Conservation (phyloP, 2,113 vertebrate genomes). For the Eublepharis macularius region DNA sequence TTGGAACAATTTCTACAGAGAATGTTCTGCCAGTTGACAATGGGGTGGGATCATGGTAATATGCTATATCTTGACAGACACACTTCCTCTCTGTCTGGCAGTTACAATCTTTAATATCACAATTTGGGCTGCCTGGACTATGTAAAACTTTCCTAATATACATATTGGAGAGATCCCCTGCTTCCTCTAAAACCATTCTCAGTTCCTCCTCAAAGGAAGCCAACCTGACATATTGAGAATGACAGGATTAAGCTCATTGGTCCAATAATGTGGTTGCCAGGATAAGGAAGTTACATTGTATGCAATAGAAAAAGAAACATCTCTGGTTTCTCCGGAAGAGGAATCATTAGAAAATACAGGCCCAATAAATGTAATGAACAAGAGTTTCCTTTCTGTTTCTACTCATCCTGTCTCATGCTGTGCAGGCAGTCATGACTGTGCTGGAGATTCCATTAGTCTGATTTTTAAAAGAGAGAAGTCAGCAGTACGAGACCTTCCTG, state of each 20-base stretch:
- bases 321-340: constrained; percentile 36
- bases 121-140: not conserved
- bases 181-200: not conserved
- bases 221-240: constrained; percentile 32
- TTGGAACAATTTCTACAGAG: not conserved
- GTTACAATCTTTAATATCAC: not conserved
- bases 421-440: constrained; percentile 1
- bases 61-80: not conserved
- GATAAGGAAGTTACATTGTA: constrained; percentile 43
- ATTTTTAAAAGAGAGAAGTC: not conserved
- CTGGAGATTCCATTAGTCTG: constrained; percentile 25
- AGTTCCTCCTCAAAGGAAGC: not conserved
- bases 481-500: constrained; percentile 31
- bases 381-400: constrained; percentile 32
- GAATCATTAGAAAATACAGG: constrained; percentile 26
- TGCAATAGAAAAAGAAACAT: constrained; percentile 22
- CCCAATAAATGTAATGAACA: constrained; percentile 37
- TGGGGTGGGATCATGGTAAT: not conserved
- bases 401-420: constrained; percentile 24
- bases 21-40: not conserved
- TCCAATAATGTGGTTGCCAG: constrained; percentile 33
- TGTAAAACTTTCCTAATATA: not conserved
- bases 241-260: constrained; percentile 41
- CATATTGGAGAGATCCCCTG: not conserved
- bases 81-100: not conserved